Conservation (phyloP, 1,140 invertebrate species). For the Tyrophagus putrescentiae region DNA sequence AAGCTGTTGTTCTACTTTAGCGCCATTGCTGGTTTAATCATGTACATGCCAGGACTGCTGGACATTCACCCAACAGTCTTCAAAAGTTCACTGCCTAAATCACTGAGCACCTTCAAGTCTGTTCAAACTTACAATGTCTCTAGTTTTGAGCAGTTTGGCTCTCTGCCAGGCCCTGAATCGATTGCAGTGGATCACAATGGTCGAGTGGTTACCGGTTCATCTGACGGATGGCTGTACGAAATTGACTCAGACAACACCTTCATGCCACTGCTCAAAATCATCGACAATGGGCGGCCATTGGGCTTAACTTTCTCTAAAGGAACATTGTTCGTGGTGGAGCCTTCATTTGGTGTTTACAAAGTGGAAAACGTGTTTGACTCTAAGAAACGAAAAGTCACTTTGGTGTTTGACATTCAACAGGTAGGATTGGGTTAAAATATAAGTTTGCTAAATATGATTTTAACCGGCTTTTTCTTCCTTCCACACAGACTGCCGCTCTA, state of each 20-base stretch:
- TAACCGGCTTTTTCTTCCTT: too few species aligned
- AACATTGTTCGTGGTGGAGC: conserved; percentile 54
- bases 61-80: background rate
- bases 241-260: background rate
- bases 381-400: conserved; percentile 32
- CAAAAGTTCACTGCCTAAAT: background rate
- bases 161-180: background rate
- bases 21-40: background rate
- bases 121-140: background rate
- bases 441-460: too few species aligned
- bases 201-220: background rate
- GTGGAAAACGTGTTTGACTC: conserved; percentile 47
- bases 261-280: background rate
- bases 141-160: background rate
- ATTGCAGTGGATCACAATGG: background rate
- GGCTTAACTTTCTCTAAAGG: conserved; percentile 56
- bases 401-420: conserved; percentile 5
- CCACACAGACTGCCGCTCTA: background rate
- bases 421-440: too few species aligned
- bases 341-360: conserved; percentile 64
- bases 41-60: background rate
- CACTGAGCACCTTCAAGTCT: background rate
- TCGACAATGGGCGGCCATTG: conserved; percentile 49
- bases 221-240: conserved; percentile 16
- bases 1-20: background rate